A percentile compares a stretch with the other conserved stretches of the same genome.
Conservation (phyloP, 2,797 vertebrate genomes). For the Pempheris klunzingeri region DNA sequence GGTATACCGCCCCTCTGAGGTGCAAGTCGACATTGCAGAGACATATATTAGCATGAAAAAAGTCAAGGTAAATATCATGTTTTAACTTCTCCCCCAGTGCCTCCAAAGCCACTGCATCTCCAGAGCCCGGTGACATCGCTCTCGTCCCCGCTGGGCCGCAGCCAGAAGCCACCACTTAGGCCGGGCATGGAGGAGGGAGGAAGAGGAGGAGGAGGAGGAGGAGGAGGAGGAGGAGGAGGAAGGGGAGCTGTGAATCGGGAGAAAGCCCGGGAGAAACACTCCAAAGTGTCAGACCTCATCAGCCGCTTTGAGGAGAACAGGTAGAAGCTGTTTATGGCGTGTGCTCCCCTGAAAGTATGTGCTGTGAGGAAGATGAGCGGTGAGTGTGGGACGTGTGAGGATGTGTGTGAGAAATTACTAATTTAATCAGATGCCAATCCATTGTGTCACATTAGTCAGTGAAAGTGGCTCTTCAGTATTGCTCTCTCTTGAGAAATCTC, state of each 20-base stretch:
- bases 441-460: not conserved
- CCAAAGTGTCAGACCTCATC: conserved; percentile 87
- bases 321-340: conserved; percentile 55
- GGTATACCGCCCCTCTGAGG: conserved; percentile 73
- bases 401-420: not conserved
- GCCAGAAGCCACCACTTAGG: conserved; percentile 48
- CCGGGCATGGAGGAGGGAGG: conserved; percentile 80
- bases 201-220: conserved; percentile 50
- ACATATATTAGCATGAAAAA: not conserved
- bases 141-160: conserved; percentile 54
- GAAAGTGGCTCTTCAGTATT: conserved; percentile 18
- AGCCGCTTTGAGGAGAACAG: conserved; percentile 87
- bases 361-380: not conserved
- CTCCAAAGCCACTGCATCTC: conserved; percentile 84
- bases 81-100: conserved; percentile 78
- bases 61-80: not conserved
- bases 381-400: too few species aligned
- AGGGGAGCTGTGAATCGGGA: conserved; percentile 52
- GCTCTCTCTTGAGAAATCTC: not conserved
- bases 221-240: conserved; percentile 54
- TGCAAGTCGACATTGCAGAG: conserved; percentile 22
- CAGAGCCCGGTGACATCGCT: conserved; percentile 81
- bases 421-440: not conserved
- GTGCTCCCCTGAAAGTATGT: not conserved
- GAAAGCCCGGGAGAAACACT: conserved; percentile 67